Evolutionary conservation across 2,888 invertebrate genomes (phyloP).

Genomic region (Gymnosoma rotundatum): DNA sequence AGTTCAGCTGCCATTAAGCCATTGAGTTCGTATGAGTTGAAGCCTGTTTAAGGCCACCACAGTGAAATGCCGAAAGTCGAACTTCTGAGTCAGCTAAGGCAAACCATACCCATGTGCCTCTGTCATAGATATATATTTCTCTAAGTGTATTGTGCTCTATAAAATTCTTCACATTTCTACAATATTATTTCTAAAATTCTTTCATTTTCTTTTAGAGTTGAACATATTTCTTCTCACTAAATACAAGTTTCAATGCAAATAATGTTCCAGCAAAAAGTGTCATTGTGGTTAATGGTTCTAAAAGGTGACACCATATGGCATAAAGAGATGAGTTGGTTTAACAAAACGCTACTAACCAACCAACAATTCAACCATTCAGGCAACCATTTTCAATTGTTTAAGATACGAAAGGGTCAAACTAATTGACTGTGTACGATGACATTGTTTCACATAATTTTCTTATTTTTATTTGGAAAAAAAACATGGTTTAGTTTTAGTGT

Average conservation of each 20-base stretch:
- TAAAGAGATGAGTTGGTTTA: slow-evolving; percentile 56
- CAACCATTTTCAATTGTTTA: slow-evolving; percentile 16
- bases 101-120: too few relatives aligned
- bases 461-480: background rate
- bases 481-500: slow-evolving; percentile 37
- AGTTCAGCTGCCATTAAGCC: too few relatives aligned
- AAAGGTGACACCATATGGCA: slow-evolving; percentile 69
- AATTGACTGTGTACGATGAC: slow-evolving; percentile 52
- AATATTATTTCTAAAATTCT: slow-evolving; percentile 24
- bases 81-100: too few relatives aligned
- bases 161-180: background rate
- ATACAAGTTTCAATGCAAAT: slow-evolving; percentile 61
- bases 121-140: too few relatives aligned
- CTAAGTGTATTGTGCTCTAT: background rate
- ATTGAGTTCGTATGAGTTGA: too few relatives aligned
- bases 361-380: background rate
- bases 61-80: too few relatives aligned
- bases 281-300: slow-evolving; percentile 68
- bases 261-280: slow-evolving; percentile 60
- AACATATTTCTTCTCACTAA: slow-evolving; percentile 24
- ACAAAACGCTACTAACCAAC: slow-evolving; percentile 5
- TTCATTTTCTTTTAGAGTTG: slow-evolving; percentile 10
- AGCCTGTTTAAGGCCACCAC: too few relatives aligned
- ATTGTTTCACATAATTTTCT: slow-evolving; percentile 32
- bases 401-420: slow-evolving; percentile 63